Evolutionary conservation across 2,888 invertebrate genomes (phyloP).

Genomic region (Protodeltote pygarga): DNA sequence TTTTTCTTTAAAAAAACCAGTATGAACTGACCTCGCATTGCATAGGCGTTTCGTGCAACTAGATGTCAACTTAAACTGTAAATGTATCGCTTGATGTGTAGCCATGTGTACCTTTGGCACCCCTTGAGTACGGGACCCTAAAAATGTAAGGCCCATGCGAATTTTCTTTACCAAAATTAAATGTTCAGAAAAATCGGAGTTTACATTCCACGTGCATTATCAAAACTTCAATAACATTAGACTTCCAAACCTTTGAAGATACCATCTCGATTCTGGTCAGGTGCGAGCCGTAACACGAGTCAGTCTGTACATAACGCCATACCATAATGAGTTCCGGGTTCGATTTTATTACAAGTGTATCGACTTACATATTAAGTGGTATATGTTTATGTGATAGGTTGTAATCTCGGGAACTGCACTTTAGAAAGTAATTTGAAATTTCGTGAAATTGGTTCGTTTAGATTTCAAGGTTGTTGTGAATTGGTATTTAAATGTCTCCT

Average conservation of each 20-base stretch:
- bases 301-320: conserved; percentile 40
- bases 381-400: conserved; percentile 43
- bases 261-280: conserved; percentile 52
- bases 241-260: conserved; percentile 33
- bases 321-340: conserved; percentile 37
- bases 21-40: too few relatives aligned
- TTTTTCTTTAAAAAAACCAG: too few relatives aligned
- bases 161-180: conserved; percentile 13
- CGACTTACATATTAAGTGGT: conserved; percentile 47
- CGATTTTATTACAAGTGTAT: conserved; percentile 42
- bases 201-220: conserved; percentile 28
- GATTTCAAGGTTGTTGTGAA: too few relatives aligned
- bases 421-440: conserved; percentile 39
- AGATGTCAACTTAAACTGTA: too few relatives aligned
- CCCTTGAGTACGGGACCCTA: too few relatives aligned
- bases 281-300: conserved; percentile 46
- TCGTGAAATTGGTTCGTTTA: too few relatives aligned
- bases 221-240: conserved; percentile 49
- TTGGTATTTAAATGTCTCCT: too few relatives aligned
- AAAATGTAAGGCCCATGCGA: too few relatives aligned
- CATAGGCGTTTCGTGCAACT: too few relatives aligned
- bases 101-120: too few relatives aligned
- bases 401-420: conserved; percentile 40
- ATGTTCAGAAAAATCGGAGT: not conserved
- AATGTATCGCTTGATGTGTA: too few relatives aligned